phyloP scores from a whole-genome alignment of 2,113 vertebrate species.

The Myrmophylax atrothorax region DNA sequence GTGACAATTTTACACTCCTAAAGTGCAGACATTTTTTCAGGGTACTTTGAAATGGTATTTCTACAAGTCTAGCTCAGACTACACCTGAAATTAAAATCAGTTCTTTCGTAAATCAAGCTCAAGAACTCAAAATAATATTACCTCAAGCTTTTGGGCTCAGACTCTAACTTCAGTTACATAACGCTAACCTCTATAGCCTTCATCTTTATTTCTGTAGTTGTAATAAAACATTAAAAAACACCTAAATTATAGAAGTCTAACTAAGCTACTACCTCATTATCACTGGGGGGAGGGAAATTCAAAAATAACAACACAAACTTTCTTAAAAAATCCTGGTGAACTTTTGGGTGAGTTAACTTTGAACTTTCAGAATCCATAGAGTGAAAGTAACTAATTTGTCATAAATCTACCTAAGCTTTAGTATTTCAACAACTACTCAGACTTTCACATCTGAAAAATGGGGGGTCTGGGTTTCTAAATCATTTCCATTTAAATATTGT shows the following conservation, averaged over 20 bases:
- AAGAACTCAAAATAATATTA: neutral
- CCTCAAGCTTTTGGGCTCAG: neutral
- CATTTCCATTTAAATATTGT: neutral
- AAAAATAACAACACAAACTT: neutral
- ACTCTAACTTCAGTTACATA: neutral
- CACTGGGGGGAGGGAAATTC: accelerated
- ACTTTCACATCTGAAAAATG: neutral
- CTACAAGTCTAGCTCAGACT: neutral
- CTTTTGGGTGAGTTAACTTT: neutral
- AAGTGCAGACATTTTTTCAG: neutral
- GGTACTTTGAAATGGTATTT: neutral
- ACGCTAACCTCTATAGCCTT: neutral
- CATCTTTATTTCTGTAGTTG: neutral
- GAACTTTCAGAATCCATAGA: neutral
- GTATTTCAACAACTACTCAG: neutral
- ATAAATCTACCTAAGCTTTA: neutral
- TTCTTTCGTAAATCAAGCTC: neutral
- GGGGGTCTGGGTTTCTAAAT: neutral
- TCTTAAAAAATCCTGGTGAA: neutral
- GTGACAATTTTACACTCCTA: neutral
- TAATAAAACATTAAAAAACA: neutral
- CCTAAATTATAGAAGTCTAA: neutral
- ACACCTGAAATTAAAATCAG: neutral
- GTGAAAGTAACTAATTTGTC: neutral
- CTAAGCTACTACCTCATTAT: neutral